phyloP scores from a whole-genome alignment of 2,888 invertebrate species.

The Macaria notata region DNA sequence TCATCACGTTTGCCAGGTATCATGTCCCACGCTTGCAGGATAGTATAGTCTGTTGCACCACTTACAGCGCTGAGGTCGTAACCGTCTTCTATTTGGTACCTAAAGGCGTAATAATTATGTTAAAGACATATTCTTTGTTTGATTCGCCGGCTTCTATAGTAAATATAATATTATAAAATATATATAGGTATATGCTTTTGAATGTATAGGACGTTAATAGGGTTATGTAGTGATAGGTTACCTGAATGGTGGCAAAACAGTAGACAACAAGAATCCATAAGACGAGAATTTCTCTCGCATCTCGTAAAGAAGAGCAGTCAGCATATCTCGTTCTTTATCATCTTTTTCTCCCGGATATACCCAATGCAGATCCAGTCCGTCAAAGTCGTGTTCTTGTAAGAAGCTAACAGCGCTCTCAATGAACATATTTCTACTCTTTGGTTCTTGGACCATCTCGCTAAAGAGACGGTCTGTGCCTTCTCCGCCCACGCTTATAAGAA shows the following conservation, averaged over 20 bases:
- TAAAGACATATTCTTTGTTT: background rate
- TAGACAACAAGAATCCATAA: slow-evolving; percentile 80
- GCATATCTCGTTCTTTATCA: slow-evolving; percentile 78
- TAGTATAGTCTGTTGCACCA: slow-evolving; percentile 84
- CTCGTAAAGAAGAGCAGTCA: slow-evolving; percentile 82
- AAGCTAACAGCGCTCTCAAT: slow-evolving; percentile 85
- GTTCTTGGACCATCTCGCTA: slow-evolving; percentile 83
- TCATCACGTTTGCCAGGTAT: slow-evolving; percentile 68
- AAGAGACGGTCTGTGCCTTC: slow-evolving; percentile 84
- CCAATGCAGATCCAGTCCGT: slow-evolving; percentile 92
- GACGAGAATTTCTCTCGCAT: slow-evolving; percentile 82
- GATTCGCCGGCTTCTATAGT: background rate
- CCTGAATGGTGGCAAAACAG: slow-evolving; percentile 83
- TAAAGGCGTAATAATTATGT: slow-evolving; percentile 33
- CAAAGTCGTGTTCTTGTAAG: slow-evolving; percentile 86
- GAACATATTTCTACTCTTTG: slow-evolving; percentile 80
- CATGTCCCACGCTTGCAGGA: slow-evolving; percentile 85
- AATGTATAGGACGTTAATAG: too few relatives aligned
- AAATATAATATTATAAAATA: background rate
- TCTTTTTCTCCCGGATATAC: slow-evolving; percentile 84
- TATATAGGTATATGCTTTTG: too few relatives aligned
- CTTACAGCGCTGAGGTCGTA: slow-evolving; percentile 84
- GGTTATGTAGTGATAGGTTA: slow-evolving; percentile 28
- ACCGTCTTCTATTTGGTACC: slow-evolving; percentile 84
- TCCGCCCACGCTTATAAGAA: slow-evolving; percentile 89